phyloP scores from a whole-genome alignment of 2,797 vertebrate species.

The Rhabdophis nuchalis region DNA sequence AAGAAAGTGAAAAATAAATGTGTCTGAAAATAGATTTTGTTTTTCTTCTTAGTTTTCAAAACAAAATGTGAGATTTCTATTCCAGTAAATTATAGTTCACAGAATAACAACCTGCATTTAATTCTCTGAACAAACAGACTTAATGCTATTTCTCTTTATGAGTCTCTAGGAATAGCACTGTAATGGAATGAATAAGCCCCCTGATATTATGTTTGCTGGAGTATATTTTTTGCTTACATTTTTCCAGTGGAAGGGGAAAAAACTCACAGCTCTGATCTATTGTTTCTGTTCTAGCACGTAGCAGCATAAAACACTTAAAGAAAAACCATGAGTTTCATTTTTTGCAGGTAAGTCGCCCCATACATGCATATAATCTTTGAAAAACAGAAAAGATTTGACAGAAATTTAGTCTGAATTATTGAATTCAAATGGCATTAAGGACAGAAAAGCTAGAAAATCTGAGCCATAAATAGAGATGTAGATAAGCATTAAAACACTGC shows the following conservation, averaged over 20 bases:
- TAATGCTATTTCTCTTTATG: constrained; percentile 4
- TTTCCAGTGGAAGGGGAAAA: neutral
- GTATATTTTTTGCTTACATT: constrained; percentile 12
- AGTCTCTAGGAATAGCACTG: neutral
- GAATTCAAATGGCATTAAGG: neutral
- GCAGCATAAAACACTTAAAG: neutral
- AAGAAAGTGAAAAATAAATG: neutral
- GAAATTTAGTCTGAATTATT: neutral
- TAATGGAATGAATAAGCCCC: neutral
- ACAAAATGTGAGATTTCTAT: neutral
- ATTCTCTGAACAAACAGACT: constrained; percentile 12
- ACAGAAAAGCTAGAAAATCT: neutral
- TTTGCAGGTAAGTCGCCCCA: neutral
- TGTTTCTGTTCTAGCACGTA: constrained; percentile 10
- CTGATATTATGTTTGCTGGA: neutral
- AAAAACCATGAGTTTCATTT: neutral
- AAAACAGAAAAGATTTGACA: neutral
- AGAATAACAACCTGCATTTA: neutral
- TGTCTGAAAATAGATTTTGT: neutral
- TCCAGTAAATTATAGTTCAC: constrained; percentile 6
- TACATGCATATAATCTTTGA: neutral
- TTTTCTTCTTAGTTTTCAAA: neutral
- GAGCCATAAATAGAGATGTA: neutral
- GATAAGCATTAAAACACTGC: neutral
- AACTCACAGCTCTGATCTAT: accelerated